These are phyloP conservation scores for Laspeyria flexula DNA, from an alignment of 2,888 invertebrate genomes.

Conservation along the genomic window DNA sequence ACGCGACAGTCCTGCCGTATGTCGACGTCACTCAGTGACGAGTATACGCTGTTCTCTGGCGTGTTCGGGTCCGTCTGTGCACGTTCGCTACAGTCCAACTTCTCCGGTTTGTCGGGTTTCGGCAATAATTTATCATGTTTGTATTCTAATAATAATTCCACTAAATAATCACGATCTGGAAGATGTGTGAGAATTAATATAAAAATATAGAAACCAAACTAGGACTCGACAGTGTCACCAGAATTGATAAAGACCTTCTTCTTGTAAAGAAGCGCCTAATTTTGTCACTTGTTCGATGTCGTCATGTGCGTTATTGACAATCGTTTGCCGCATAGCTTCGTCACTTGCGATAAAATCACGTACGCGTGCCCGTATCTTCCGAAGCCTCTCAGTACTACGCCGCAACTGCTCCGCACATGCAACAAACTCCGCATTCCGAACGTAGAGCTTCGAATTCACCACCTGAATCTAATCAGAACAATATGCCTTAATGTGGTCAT, in stretches of 20 bases:
- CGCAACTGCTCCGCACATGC: slow-evolving; percentile 61
- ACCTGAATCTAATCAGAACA: slow-evolving; percentile 64
- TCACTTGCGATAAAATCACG: slow-evolving; percentile 62
- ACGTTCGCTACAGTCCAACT: slow-evolving; percentile 53
- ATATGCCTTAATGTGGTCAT: background rate
- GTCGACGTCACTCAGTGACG: slow-evolving; percentile 61
- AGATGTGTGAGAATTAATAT: slow-evolving; percentile 21
- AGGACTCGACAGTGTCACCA: no score
- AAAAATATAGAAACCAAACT: background rate
- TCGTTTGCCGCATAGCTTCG: slow-evolving; percentile 50
- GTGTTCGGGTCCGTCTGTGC: slow-evolving; percentile 43
- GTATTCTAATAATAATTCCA: slow-evolving; percentile 65
- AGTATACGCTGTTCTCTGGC: slow-evolving; percentile 61
- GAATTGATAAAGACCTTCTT: slow-evolving; percentile 55
- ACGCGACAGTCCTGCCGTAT: slow-evolving; percentile 66
- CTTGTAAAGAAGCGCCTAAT: slow-evolving; percentile 40
- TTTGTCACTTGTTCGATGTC: slow-evolving; percentile 44
- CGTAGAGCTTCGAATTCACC: slow-evolving; percentile 68
- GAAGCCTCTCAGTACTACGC: slow-evolving; percentile 57
- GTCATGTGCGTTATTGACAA: slow-evolving; percentile 45
- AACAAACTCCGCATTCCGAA: slow-evolving; percentile 64
- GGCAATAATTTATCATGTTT: slow-evolving; percentile 55
- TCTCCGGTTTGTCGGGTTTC: slow-evolving; percentile 49
- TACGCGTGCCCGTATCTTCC: slow-evolving; percentile 61
- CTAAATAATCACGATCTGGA: slow-evolving; percentile 65